Evolutionary conservation across 2,888 invertebrate genomes (phyloP).

Genomic region (Philaethria dido): DNA sequence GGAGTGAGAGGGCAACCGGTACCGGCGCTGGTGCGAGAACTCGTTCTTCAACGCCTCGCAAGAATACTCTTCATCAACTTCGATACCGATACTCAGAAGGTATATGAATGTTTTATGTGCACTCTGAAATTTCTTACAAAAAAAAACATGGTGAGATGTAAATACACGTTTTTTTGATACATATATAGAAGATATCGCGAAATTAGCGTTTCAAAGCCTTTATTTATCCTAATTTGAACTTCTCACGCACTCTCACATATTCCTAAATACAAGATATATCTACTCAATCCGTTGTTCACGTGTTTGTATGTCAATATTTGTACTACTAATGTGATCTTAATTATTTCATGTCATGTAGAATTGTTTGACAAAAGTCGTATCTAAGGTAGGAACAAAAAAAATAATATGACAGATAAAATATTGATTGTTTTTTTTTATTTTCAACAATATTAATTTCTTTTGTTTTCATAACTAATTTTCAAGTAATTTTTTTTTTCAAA

Average conservation of each 20-base stretch:
- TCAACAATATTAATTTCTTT: too few species aligned
- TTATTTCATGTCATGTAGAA: not conserved
- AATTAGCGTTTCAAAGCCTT: slow-evolving; percentile 4
- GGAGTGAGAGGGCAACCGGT: slow-evolving; percentile 92
- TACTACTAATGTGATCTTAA: not conserved
- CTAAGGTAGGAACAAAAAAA: too few species aligned
- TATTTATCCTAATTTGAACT: not conserved
- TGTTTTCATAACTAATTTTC: too few species aligned
- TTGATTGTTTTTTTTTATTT: too few species aligned
- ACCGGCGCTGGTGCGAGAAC: slow-evolving; percentile 86
- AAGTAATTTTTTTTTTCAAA: too few species aligned
- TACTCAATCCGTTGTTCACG: not conserved
- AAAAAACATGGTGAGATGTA: too few species aligned
- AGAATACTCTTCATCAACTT: slow-evolving; percentile 89
- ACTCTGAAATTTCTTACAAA: too few species aligned
- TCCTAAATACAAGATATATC: not conserved
- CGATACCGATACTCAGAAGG: slow-evolving; percentile 79
- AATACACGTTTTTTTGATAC: too few species aligned
- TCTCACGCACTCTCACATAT: slow-evolving; percentile 5
- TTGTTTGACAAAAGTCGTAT: not conserved
- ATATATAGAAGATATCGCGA: not conserved
- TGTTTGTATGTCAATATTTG: slow-evolving; percentile 17
- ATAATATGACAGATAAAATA: too few species aligned
- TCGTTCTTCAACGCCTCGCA: slow-evolving; percentile 90
- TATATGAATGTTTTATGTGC: slow-evolving; percentile 39